Percentiles rank a stretch among this genome's conserved stretches.
These are phyloP conservation scores for Zaprionus africanus DNA, from an alignment of 1,140 invertebrate genomes.

Conservation along the genomic window DNA sequence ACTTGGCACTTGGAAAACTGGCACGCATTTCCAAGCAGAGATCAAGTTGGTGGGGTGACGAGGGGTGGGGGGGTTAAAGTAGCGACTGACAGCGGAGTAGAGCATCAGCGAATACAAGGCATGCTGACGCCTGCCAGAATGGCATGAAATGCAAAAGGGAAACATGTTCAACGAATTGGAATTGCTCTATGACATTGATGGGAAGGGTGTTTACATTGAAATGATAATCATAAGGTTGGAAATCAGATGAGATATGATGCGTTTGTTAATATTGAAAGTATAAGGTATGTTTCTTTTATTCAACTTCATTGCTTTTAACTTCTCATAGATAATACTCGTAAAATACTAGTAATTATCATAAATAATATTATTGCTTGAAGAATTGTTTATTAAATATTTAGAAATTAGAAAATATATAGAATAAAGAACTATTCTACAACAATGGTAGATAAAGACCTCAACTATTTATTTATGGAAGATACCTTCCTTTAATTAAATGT, in stretches of 20 bases:
- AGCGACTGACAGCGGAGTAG: conserved; percentile 8
- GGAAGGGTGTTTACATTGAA: too few species aligned
- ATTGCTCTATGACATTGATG: conserved; percentile 11
- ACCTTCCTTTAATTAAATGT: too few species aligned
- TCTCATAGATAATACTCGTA: too few species aligned
- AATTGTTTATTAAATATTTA: too few species aligned
- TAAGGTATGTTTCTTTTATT: too few species aligned
- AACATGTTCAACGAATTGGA: conserved; percentile 3
- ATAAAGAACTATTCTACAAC: too few species aligned
- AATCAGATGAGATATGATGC: not conserved
- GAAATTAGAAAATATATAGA: too few species aligned
- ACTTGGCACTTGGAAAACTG: conserved; percentile 71
- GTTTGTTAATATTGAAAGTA: not conserved
- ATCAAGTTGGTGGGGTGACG: not conserved
- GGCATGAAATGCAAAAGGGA: not conserved
- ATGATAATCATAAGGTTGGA: not conserved
- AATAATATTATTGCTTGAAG: too few species aligned
- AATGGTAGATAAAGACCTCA: too few species aligned
- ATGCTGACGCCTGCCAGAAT: conserved; percentile 58
- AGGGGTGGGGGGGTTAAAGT: not conserved
- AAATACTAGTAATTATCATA: too few species aligned
- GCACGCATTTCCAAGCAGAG: conserved; percentile 36
- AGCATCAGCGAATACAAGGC: conserved; percentile 54
- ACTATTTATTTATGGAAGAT: too few species aligned
- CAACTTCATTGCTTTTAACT: too few species aligned